Evolutionary conservation across 2,797 vertebrate species (phyloP), one percentile per base, ranked within the genome.

Genomic region (Pagetopsis macropterus): DNA sequence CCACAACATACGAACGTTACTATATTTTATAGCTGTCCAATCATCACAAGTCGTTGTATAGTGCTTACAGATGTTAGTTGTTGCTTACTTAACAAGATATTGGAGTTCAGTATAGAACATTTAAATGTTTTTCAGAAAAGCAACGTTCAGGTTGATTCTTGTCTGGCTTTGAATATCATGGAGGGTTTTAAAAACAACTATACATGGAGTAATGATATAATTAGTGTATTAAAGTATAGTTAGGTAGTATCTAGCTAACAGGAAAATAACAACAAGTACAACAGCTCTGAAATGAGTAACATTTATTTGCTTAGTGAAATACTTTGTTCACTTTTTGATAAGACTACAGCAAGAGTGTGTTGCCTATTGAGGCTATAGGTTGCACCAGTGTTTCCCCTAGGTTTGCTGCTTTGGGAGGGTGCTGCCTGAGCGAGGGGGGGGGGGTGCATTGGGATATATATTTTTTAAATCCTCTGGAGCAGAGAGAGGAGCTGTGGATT

Each of bases 1-100:
- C 68, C 23, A 65, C 19, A 79, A 33, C 44, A 27, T 45, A 49
- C n/a, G 70, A n/a, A 44, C 51, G 44, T 58, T 37, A 50, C n/a
- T 45, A 41, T 10, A 51, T 62, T 54, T 10, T 69, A 6, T 50
- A 33, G 11, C 2, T 14, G 21, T 21, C 40, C 6, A 65, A 43
- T 13, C 52, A 16, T 69, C 4, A 31, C 1, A 64, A 17, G 3
- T 41, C 19, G 15, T 50, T 27, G 12, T 40, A 43, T n/a, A 43
- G 10, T 9, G 5, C 3, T 63, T n/a, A 45, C 19, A 70, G 21
- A 43, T 62, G 33, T 45, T 58, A 27, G 5, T 43, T 40, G 50
- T 54, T 0, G 44, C 19, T 48, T 41, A 40, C 51, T 41, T 45
- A 13, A 8, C 62, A 17, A 52, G 14, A 37, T 37, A 16, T 55